Base-by-base conservation (phyloP, 2,113 vertebrate species). In the Hemiscyllium ocellatum region DNA sequence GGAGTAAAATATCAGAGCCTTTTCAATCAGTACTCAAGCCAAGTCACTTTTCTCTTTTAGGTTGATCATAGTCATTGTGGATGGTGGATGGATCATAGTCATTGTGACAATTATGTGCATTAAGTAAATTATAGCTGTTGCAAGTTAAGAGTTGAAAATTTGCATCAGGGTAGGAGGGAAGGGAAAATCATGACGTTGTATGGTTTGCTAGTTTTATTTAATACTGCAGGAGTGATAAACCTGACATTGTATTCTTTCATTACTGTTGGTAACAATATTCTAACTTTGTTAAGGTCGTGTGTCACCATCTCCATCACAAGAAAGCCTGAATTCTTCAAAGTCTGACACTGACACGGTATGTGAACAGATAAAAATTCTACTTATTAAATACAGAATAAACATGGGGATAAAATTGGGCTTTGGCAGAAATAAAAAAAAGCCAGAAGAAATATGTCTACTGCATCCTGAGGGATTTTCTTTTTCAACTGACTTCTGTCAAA, bases 291-390 rank as follows among this genome's bases (percentile, higher is more conserved):
- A 96, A 99, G 99, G 99, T 96, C 98, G 99, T 52, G 99, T 99
- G 96, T 99, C 99, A 37, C 99, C 99, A 2, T 99, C 99, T 61
- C 99, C 99, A 0, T 99, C 99, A 97, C 99, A 99, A 97, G 99
- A 99, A 97, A 99, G 99, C 97, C 96, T 99, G 97, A 99, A 98
- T 97, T 99, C 99, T 86, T 99, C 99, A 8, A 99, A 99, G 97
- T 99, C 99, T 93, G 99, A 99, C 96, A 99, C 98, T 0, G 99
- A 99, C 95, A 97, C 97, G 98, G 99, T 99, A 97, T 17, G 97
- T 97, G n/a, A 12, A 15, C 13, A 94, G 2, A 94, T 42, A 94
- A 7, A 66, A 66, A 42, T 94, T 2, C 12, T 95, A 26, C 66
- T 17, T 29, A 5, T 61, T 61, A 52, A 13, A 33, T 52, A 29